These are phyloP conservation scores for Tubiluchus corallicola DNA, from an alignment of 2,888 invertebrate species.

Conservation along the genomic window DNA sequence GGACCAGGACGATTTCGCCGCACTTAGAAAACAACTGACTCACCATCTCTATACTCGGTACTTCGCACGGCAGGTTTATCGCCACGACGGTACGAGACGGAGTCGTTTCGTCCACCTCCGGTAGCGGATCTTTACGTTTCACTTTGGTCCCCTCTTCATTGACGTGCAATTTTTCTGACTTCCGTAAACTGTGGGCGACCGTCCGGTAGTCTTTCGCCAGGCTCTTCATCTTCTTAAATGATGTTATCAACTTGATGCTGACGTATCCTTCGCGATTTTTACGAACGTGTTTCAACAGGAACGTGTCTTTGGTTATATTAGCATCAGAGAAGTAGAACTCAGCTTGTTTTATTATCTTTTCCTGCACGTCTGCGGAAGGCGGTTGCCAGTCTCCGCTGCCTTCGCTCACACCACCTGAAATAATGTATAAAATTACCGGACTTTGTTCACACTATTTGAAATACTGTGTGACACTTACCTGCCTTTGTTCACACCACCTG, in stretches of 20 bases:
- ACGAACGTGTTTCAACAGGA: constrained; percentile 78
- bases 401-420: no score
- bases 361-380: not conserved
- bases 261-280: constrained; percentile 90
- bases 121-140: constrained; percentile 60
- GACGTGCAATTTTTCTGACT: constrained; percentile 55
- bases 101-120: constrained; percentile 75
- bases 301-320: constrained; percentile 84
- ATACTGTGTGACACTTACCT: no score
- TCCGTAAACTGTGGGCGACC: constrained; percentile 62
- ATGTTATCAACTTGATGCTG: constrained; percentile 77
- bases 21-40: constrained; percentile 70
- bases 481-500: no score
- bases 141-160: constrained; percentile 80
- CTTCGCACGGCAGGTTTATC: constrained; percentile 61
- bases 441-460: no score
- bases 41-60: constrained; percentile 70
- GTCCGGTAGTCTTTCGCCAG: constrained; percentile 82
- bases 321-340: constrained; percentile 92
- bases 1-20: constrained; percentile 71
- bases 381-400: not conserved
- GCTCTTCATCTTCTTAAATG: constrained; percentile 83
- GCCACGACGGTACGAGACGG: constrained; percentile 79
- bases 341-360: constrained; percentile 60
- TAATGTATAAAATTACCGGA: no score